phyloP scores from a whole-genome alignment of 2,797 vertebrate species.

The Etheostoma perlongum region DNA sequence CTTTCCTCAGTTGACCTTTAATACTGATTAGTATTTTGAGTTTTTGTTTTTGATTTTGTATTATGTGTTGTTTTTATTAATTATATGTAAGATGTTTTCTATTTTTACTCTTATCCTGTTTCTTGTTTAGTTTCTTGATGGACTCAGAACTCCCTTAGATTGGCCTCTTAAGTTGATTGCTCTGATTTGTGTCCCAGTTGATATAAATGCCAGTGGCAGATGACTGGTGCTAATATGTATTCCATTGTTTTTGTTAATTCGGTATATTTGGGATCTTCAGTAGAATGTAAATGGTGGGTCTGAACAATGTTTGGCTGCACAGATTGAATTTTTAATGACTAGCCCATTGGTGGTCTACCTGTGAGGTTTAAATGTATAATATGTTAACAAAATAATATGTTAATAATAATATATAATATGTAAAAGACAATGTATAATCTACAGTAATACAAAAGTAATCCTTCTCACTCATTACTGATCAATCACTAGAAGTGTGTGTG shows the following conservation, averaged over 20 bases:
- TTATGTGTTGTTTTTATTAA: background rate
- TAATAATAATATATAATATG: too few species aligned
- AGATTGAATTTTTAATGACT: constrained; percentile 28
- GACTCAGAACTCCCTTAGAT: background rate
- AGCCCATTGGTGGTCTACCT: background rate
- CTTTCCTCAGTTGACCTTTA: too few species aligned
- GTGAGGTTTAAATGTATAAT: background rate
- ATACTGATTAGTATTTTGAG: too few species aligned
- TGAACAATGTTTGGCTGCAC: constrained; percentile 18
- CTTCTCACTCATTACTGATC: too few species aligned
- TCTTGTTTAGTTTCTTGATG: background rate
- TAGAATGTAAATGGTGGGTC: constrained; percentile 7
- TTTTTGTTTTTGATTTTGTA: background rate
- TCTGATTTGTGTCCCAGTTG: background rate
- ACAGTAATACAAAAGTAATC: too few species aligned
- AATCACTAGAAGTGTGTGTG: too few species aligned
- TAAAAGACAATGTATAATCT: too few species aligned
- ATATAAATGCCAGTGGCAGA: background rate
- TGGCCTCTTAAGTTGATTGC: background rate
- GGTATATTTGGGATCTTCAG: background rate
- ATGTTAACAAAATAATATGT: too few species aligned
- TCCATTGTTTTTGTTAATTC: background rate
- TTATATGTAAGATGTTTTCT: background rate
- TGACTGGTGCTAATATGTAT: background rate
- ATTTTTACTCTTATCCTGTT: background rate